phyloP scores from a whole-genome alignment of 1,140 invertebrate species.

The Cepaea nemoralis region DNA sequence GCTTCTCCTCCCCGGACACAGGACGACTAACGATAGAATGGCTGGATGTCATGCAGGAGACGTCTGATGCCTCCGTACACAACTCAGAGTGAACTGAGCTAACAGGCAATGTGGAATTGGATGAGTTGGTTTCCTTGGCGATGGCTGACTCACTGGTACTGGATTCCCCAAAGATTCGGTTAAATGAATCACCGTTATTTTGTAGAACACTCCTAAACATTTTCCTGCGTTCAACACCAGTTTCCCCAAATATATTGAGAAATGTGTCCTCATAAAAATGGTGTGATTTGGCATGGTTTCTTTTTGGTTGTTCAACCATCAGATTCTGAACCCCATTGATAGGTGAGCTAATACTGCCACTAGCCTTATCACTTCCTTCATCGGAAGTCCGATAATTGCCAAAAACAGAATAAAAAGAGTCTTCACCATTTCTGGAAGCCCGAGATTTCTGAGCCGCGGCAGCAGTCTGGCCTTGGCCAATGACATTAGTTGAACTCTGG shows the following conservation, averaged over 20 bases:
- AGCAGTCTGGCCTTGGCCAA: background rate
- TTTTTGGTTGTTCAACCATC: background rate
- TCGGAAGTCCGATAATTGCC: constrained; percentile 2
- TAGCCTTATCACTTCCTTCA: background rate
- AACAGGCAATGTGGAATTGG: background rate
- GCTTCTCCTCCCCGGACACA: background rate
- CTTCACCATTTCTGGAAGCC: constrained; percentile 28
- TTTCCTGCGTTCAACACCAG: background rate
- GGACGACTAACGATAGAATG: background rate
- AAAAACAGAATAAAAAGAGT: constrained; percentile 30
- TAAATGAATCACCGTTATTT: constrained; percentile 22
- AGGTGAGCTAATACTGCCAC: background rate
- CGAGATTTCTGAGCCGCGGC: background rate
- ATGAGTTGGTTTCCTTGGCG: background rate
- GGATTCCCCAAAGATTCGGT: constrained; percentile 6
- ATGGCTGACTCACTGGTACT: background rate
- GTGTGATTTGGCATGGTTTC: background rate
- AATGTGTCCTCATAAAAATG: background rate
- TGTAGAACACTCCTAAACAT: constrained; percentile 4
- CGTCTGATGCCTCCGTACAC: background rate
- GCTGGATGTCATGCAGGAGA: background rate
- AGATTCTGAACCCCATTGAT: background rate
- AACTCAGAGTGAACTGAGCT: background rate
- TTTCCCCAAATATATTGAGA: constrained; percentile 21
- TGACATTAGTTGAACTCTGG: background rate